Conservation (phyloP, 30 jellyfish, hydroid and myxozoan genomes). For the Aurelia sp. region DNA sequence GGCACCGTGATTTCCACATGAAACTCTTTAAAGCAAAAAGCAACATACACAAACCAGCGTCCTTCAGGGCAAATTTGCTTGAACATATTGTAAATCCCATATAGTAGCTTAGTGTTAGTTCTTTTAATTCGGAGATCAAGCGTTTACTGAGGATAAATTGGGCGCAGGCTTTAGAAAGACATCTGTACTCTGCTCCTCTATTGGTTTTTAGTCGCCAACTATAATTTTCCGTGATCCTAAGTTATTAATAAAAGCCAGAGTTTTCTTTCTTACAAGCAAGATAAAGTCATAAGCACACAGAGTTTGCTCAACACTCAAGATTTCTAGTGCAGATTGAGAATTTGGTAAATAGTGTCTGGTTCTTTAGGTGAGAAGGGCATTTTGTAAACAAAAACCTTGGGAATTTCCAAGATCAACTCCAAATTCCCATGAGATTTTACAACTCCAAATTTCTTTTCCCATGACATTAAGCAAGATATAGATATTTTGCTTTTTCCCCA, state of each 20-base stretch:
- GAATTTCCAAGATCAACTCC: too few species aligned
- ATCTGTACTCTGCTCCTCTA: constrained; percentile 14
- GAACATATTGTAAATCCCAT: constrained; percentile 15
- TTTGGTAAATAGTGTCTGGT: too few species aligned
- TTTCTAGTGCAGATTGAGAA: too few species aligned
- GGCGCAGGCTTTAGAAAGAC: constrained; percentile 41
- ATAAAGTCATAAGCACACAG: not conserved
- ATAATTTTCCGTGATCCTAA: constrained; percentile 11
- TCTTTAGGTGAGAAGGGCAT: too few species aligned
- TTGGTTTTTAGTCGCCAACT: constrained; percentile 33
- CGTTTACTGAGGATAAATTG: constrained; percentile 1
- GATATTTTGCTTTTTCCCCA: too few species aligned
- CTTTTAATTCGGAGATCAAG: constrained; percentile 45
- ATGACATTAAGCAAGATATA: too few species aligned
- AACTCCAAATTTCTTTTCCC: too few species aligned
- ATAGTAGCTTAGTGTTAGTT: constrained; percentile 28
- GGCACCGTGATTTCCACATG: too few species aligned
- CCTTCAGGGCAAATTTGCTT: constrained; percentile 5
- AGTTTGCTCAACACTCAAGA: too few species aligned
- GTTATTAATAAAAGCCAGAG: constrained; percentile 23
- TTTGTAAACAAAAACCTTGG: too few species aligned
- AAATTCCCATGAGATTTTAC: too few species aligned
- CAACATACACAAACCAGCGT: not conserved
- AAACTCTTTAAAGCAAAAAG: too few species aligned
- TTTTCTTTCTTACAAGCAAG: constrained; percentile 7